These are phyloP conservation scores for Galbula dea DNA, from an alignment of 2,113 vertebrate genomes.

Conservation along the genomic window DNA sequence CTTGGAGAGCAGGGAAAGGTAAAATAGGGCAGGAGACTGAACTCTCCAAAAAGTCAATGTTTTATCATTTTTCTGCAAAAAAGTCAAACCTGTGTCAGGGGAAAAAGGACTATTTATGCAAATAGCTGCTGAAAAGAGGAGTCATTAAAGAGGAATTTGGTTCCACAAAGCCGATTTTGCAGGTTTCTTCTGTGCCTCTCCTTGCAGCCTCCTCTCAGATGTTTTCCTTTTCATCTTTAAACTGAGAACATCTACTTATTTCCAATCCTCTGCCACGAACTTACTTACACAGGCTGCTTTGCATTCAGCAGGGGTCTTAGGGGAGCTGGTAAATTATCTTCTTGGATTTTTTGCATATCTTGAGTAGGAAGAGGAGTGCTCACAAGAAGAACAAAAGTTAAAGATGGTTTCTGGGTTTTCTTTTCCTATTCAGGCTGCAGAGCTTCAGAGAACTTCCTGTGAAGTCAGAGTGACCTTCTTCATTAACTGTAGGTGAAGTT, in stretches of 20 bases:
- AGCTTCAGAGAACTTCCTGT: background rate
- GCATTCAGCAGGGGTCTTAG: background rate
- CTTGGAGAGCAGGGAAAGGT: background rate
- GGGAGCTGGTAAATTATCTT: background rate
- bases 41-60: background rate
- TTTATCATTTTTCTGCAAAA: background rate
- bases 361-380: background rate
- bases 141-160: background rate
- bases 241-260: background rate
- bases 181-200: background rate
- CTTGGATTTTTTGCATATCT: background rate
- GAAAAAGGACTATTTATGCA: background rate
- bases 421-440: background rate
- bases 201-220: background rate
- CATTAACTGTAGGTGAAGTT: background rate
- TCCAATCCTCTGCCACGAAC: background rate
- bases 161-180: background rate
- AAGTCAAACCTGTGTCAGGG: background rate
- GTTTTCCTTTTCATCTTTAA: conserved; percentile 5
- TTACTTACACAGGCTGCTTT: background rate
- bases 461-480: background rate
- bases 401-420: too few relatives aligned
- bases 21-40: background rate
- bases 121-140: background rate
- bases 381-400: too few relatives aligned